These are phyloP conservation scores for Anthoscopus minutus DNA, from an alignment of 2,113 vertebrate species.

Conservation along the genomic window DNA sequence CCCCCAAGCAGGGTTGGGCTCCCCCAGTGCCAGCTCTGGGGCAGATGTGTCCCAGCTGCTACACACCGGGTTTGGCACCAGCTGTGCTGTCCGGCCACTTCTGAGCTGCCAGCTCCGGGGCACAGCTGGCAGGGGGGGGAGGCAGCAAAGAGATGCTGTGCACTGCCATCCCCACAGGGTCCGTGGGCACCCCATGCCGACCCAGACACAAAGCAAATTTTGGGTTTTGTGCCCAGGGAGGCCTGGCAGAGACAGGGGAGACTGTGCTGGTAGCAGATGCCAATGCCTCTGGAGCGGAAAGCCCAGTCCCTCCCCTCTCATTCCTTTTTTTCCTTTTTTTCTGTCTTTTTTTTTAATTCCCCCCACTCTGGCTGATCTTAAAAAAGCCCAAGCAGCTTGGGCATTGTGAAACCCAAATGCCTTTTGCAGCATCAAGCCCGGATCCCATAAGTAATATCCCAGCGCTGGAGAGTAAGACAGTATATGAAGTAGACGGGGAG, in stretches of 20 bases:
- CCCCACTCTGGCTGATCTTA: neutral
- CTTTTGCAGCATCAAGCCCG: constrained; percentile 27
- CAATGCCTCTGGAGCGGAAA: neutral
- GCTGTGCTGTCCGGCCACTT: neutral
- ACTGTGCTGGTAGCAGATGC: neutral
- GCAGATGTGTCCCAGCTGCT: neutral
- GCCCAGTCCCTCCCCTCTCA: neutral
- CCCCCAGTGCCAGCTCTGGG: neutral
- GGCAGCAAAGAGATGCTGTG: neutral
- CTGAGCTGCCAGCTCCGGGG: neutral
- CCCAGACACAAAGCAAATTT: neutral
- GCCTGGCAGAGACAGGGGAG: neutral
- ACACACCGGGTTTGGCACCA: neutral
- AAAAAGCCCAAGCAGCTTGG: constrained; percentile 14
- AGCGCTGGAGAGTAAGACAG: constrained; percentile 34
- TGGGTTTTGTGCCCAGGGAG: neutral
- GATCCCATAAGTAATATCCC: constrained; percentile 64
- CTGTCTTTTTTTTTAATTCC: neutral
- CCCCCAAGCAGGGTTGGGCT: neutral
- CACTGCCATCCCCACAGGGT: neutral
- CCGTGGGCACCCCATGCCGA: neutral
- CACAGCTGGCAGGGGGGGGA: neutral
- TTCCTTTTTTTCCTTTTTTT: neutral
- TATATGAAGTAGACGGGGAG: constrained; percentile 65
- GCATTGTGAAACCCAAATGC: constrained; percentile 31